phyloP scores from a whole-genome alignment of 2,113 vertebrate genomes.

The Probosciger aterrimus region DNA sequence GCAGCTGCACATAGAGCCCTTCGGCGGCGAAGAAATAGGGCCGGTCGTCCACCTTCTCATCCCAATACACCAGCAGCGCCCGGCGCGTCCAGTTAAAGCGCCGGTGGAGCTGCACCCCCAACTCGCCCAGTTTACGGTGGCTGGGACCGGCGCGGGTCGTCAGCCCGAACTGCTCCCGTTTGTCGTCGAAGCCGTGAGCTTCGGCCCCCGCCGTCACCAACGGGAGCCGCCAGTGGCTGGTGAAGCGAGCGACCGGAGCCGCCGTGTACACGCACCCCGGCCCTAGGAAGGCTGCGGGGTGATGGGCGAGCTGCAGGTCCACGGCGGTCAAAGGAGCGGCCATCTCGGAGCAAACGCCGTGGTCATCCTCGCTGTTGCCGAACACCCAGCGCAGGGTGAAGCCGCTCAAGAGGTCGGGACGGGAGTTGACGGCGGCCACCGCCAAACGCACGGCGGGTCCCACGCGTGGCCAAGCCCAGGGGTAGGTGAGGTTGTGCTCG shows the following conservation, averaged over 20 bases:
- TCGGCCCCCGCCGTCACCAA: constrained; percentile 87
- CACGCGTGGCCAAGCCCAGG: constrained; percentile 93
- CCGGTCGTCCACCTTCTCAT: constrained; percentile 73
- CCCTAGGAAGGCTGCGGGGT: constrained; percentile 86
- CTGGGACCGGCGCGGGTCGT: constrained; percentile 89
- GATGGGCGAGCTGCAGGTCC: constrained; percentile 80
- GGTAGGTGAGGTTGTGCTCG: constrained; percentile 82
- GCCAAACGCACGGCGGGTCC: constrained; percentile 84
- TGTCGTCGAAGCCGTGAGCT: constrained; percentile 79
- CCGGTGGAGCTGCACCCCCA: constrained; percentile 79
- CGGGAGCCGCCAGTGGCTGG: constrained; percentile 88
- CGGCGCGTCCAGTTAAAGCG: constrained; percentile 83
- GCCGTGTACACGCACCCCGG: constrained; percentile 89
- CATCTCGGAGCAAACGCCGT: constrained; percentile 85
- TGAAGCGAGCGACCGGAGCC: constrained; percentile 85
- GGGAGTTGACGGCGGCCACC: constrained; percentile 65
- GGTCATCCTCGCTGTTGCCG: constrained; percentile 82
- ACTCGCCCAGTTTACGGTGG: constrained; percentile 87
- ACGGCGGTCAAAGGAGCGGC: constrained; percentile 86
- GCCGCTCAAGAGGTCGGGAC: constrained; percentile 69
- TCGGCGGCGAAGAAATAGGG: constrained; percentile 87
- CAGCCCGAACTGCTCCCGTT: constrained; percentile 68
- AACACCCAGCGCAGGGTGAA: constrained; percentile 74
- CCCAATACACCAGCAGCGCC: constrained; percentile 82
- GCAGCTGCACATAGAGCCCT: constrained; percentile 80